A percentile compares a stretch with the other conserved stretches of the same genome.
Conservation (phyloP, 1,140 invertebrate species). For the Brachionus rotundiformis region DNA sequence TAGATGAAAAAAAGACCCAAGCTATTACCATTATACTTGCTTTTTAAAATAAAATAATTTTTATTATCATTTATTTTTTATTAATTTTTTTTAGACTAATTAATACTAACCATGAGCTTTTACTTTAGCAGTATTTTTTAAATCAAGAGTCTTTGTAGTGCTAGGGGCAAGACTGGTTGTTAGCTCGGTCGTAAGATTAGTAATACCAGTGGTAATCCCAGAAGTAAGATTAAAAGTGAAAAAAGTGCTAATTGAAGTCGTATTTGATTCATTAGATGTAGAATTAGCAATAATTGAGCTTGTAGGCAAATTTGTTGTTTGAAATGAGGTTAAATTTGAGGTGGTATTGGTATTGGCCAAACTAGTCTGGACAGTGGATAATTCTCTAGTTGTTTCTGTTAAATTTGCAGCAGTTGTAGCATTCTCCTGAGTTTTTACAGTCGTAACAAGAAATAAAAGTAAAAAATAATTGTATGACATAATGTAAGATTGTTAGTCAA, state of each 20-base stretch:
- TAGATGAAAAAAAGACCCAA: slow-evolving; percentile 38
- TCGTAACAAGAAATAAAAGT: neutral
- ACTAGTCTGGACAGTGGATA: neutral
- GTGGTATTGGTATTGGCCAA: neutral
- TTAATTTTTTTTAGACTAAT: neutral
- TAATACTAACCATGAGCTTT: slow-evolving; percentile 46
- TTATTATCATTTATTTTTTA: neutral
- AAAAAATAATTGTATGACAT: neutral
- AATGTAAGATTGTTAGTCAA: neutral
- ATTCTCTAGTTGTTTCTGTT: neutral
- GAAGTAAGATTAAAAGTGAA: no score
- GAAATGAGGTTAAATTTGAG: neutral
- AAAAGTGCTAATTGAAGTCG: no score
- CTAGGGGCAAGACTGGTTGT: neutral
- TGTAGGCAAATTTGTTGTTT: neutral
- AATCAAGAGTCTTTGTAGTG: neutral
- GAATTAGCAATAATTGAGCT: neutral
- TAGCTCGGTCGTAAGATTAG: neutral
- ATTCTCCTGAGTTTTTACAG: neutral
- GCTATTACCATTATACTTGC: slow-evolving; percentile 28
- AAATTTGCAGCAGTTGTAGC: neutral
- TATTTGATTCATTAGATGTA: neutral
- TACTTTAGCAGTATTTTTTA: neutral
- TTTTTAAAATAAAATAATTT: neutral
- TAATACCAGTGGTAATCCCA: neutral